Evolutionary conservation across 2,888 invertebrate species (phyloP), one percentile per base, ranked within the genome.

Genomic region (Napeogenes sylphis): DNA sequence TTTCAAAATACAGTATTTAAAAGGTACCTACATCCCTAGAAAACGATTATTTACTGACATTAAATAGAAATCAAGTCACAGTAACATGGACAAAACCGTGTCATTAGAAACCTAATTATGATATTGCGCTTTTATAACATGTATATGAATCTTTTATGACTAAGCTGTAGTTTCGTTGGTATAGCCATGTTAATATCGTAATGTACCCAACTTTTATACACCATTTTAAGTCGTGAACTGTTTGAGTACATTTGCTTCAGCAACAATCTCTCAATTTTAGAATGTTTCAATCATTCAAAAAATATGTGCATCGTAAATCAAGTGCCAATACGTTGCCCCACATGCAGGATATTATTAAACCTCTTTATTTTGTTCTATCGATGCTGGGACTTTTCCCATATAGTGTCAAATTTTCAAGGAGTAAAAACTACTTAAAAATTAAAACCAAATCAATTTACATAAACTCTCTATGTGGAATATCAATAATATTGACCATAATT

Each of bases 361-460:
- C 75, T 4, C 59, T 77, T 4, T 73, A 74, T 55, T 46, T 72
- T 10, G 14, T 72, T 2, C 60, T 71, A 4, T 70, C 73, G 8
- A 53, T 76, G 2, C 56, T 75, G 2, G 77, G 77, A 4, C 64
- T 78, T 55, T 71, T 76, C 56, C 77, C 77, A 0, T 73, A 73
- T 51, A 73, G 71, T 62, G 60, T 78, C 2, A 71, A 66, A 57
- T 76, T 70, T 65, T 59, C 67, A 14, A 68, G 67, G 42, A 57
- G 56, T 5, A 72, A 69, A 58, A 61, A 70, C 21, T 45, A 35
- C 12, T 77, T 80, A 62, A 70, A 65, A 2, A 73, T 80, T 2
- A 70, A 79, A 56, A 70, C 67, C 0, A 83, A 80, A 51, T 83
- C 87, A 0, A 74, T 87, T 14, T 87, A 84, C 56, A 57, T 82